These are phyloP conservation scores for Diceros bicornis DNA, from an alignment of 2,797 vertebrate genomes.

Conservation along the genomic window DNA sequence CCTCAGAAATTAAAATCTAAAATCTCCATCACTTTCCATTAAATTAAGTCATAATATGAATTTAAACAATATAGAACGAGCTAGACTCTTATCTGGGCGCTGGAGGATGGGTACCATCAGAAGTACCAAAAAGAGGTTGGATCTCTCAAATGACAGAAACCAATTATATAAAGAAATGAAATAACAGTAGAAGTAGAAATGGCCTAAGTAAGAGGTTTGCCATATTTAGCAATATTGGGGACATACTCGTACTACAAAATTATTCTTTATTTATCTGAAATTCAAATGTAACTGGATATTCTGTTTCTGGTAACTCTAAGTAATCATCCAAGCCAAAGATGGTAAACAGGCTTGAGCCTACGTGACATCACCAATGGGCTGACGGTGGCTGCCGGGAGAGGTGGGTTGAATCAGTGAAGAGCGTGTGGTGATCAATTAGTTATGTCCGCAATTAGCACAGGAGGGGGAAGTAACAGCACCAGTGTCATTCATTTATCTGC, in stretches of 20 bases:
- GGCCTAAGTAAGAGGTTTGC: not conserved
- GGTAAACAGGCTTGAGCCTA: not conserved
- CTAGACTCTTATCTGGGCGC: not conserved
- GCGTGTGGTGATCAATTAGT: not conserved
- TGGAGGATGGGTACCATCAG: not conserved
- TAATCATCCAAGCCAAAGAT: not conserved
- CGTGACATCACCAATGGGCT: not conserved
- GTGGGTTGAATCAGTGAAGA: not conserved
- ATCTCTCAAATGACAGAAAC: not conserved
- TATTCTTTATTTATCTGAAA: conserved; percentile 38
- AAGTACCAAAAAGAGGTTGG: not conserved
- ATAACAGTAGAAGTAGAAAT: not conserved
- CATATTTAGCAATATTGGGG: not conserved
- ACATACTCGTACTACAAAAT: not conserved
- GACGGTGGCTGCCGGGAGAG: not conserved
- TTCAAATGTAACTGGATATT: conserved; percentile 29
- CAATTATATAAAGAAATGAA: not conserved
- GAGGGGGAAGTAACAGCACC: not conserved
- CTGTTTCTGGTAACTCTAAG: not conserved
- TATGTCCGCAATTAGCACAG: conserved; percentile 47
- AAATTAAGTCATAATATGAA: conserved; percentile 30
- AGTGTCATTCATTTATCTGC: not conserved
- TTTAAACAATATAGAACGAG: not conserved
- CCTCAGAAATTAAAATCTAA: not conserved
- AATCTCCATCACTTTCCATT: not conserved